A percentile compares a stretch with the other conserved stretches of the same genome.
Conservation (phyloP, 2,113 vertebrate genomes). For the Ptilorrhoa leucosticta region DNA sequence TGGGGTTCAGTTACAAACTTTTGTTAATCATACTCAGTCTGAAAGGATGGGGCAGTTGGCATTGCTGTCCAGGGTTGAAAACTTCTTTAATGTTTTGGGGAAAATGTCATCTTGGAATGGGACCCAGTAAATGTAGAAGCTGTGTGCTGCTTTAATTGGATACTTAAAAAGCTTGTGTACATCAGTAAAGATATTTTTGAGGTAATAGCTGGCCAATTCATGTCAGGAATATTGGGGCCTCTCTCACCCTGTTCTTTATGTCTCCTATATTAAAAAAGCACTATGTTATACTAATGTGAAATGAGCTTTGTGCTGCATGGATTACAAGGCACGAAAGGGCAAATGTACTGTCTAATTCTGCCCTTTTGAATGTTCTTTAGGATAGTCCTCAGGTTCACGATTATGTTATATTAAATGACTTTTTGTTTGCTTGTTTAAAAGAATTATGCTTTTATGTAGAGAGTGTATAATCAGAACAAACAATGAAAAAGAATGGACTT, state of each 20-base stretch:
- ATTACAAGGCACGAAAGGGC: background rate
- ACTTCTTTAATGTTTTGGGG: background rate
- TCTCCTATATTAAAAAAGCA: background rate
- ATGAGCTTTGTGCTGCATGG: background rate
- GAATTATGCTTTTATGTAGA: background rate
- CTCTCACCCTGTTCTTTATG: background rate
- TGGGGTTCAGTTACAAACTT: background rate
- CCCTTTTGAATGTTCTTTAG: background rate
- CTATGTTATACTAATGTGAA: background rate
- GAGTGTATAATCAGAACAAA: background rate
- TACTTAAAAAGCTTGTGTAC: background rate
- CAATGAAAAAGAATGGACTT: background rate
- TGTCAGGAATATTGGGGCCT: background rate
- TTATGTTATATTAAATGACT: background rate
- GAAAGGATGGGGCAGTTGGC: background rate
- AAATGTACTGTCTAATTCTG: background rate
- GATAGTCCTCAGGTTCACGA: background rate
- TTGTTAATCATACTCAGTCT: fast-evolving
- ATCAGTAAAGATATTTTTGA: background rate
- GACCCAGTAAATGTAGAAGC: background rate
- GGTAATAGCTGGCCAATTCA: background rate
- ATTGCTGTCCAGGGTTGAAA: background rate
- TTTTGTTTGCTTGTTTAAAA: background rate
- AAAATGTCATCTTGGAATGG: background rate
- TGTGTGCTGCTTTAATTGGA: background rate